A percentile compares a stretch with the other conserved stretches of the same genome.
phyloP scores from a whole-genome alignment of 2,888 invertebrate species.

The Ichneumon xanthorius region DNA sequence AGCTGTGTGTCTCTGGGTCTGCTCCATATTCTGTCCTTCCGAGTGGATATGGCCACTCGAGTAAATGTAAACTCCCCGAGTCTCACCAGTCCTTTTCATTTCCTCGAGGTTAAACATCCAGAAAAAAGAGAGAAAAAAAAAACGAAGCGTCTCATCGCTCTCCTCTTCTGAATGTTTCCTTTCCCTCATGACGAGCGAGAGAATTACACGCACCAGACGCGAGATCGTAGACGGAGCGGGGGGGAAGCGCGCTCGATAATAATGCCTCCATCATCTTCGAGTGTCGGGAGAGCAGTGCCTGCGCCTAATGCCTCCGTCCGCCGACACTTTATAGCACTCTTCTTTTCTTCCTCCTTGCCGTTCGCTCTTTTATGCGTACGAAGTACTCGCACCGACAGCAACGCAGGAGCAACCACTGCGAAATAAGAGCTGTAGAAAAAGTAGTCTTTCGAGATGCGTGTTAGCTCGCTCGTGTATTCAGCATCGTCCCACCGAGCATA shows the following conservation, averaged over 20 bases:
- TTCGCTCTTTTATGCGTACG: slow-evolving; percentile 45
- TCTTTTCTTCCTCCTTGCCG: slow-evolving; percentile 36
- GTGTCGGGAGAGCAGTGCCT: slow-evolving; percentile 40
- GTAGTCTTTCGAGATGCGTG: slow-evolving; percentile 41
- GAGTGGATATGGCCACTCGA: slow-evolving; percentile 53
- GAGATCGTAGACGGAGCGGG: neutral
- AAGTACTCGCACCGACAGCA: slow-evolving; percentile 44
- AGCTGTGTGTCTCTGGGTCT: slow-evolving; percentile 67
- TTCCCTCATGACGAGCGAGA: slow-evolving; percentile 10
- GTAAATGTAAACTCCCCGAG: slow-evolving; percentile 27
- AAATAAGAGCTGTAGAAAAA: slow-evolving; percentile 20
- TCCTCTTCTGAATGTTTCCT: neutral
- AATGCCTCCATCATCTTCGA: slow-evolving; percentile 63
- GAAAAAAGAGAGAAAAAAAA: neutral
- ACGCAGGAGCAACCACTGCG: slow-evolving; percentile 4
- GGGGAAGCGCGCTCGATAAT: slow-evolving; percentile 50
- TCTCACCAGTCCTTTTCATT: neutral
- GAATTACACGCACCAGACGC: slow-evolving; percentile 20
- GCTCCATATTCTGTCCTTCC: slow-evolving; percentile 68
- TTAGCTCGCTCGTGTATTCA: slow-evolving; percentile 53
- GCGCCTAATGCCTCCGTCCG: slow-evolving; percentile 40
- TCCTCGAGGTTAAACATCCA: neutral
- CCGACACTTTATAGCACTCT: slow-evolving; percentile 41
- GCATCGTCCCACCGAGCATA: slow-evolving; percentile 17
- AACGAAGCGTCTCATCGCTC: neutral